Base-by-base conservation (phyloP, 2,113 vertebrate genomes). In the Thalassarche chlororhynchos region DNA sequence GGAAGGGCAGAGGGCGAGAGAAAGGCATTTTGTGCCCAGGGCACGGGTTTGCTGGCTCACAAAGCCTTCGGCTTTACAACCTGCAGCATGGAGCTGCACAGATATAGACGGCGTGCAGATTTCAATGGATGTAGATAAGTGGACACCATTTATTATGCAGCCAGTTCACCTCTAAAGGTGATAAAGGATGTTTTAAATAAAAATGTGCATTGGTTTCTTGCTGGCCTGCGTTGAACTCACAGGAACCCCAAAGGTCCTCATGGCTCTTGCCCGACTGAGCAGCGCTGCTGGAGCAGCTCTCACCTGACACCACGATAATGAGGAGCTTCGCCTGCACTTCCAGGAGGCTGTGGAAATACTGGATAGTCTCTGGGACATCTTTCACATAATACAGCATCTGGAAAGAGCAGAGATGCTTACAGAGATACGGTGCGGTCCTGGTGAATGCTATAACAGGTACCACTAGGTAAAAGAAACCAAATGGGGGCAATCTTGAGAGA, bases 331-430 rank as follows among this genome's bases (percentile, higher is more conserved):
- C 99, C 68, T 98, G 98, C 0, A 97, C 79, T 69, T 98, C 96
- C 87, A 99, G 96, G 57, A 99, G 98, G 84, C 98, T 98, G 52
- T 98, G 98, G 96, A 99, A 99, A 89, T 99, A 99, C 28, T 16
- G 97, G 90, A 99, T 31, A 15, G 99, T 99, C 1, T 97, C 98
- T 57, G 94, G 98, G 44, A 99, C 84, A 57, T 99, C 99, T 91
- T 99, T 98, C 81, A 99, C 99, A 51, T 99, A 99, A 90, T 99
- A 99, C 83, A 99, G 98, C 99, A 99, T 95, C 98, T 99, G 90
- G 60, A 92, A 91, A 81, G 42, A 89, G 47, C 77, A 75, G 66
- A 96, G 38, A 21, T 61, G 15, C 31, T 84, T 47, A 84, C 8
- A 52, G 71, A 70, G 10, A 70, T 6, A 32, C 16, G 6, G 7